Evolutionary conservation across 2,888 invertebrate species (phyloP).

Genomic region (Biston stratarius): DNA sequence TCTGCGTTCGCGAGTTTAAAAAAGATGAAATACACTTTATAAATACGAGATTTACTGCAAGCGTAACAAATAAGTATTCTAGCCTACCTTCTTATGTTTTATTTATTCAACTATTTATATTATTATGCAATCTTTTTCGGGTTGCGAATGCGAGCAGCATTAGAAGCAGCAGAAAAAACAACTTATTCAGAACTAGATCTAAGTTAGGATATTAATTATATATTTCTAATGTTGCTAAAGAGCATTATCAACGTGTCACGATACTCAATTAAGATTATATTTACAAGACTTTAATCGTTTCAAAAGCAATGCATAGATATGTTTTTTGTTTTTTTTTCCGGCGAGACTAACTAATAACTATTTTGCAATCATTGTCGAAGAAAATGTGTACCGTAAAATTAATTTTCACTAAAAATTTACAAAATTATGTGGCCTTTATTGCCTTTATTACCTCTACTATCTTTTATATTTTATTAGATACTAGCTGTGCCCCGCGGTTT

Average conservation of each 20-base stretch:
- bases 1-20: conserved; percentile 34
- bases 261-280: no score
- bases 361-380: background rate
- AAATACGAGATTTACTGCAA: background rate
- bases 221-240: no score
- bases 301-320: no score
- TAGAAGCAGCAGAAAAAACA: no score
- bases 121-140: background rate
- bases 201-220: no score
- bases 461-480: conserved; percentile 2
- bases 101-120: background rate
- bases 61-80: background rate
- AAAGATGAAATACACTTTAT: conserved; percentile 18
- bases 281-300: no score
- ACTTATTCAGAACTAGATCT: no score
- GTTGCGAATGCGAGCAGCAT: no score
- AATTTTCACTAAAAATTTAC: conserved; percentile 4
- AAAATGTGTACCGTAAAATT: background rate
- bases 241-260: no score
- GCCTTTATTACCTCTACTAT: conserved; percentile 4
- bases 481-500: no score
- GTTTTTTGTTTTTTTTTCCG: no score
- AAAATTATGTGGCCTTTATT: conserved; percentile 3
- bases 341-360: no score
- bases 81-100: background rate